phyloP scores from a whole-genome alignment of 2,797 vertebrate genomes.

The Ctenopoma kingsleyae region DNA sequence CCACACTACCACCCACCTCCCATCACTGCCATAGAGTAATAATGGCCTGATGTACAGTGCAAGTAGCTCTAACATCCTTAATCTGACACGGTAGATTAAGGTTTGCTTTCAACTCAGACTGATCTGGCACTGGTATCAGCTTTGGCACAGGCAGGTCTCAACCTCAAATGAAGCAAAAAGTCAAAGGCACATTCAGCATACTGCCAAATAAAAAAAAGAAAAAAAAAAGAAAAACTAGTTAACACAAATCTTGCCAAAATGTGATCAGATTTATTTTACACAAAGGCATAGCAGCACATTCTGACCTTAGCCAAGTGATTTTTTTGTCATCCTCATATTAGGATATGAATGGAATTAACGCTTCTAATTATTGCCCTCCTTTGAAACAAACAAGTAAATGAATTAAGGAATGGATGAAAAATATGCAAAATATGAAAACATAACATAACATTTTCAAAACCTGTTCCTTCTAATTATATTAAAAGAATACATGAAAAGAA shows the following conservation, averaged over 20 bases:
- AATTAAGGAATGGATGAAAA: neutral
- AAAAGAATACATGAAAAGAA: neutral
- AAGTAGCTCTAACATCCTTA: constrained; percentile 54
- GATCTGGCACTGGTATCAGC: constrained; percentile 45
- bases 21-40: constrained; percentile 47
- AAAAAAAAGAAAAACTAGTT: constrained; percentile 23
- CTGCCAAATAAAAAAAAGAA: constrained; percentile 31
- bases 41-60: constrained; percentile 49
- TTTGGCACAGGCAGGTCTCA: constrained; percentile 44
- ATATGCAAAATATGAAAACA: neutral
- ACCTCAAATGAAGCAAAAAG: constrained; percentile 55
- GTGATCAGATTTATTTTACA: constrained; percentile 45
- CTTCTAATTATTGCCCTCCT: neutral
- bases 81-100: constrained; percentile 57
- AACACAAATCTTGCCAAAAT: constrained; percentile 42
- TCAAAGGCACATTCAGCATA: constrained; percentile 38
- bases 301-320: constrained; percentile 25
- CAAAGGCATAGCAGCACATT: constrained; percentile 28
- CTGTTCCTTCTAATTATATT: neutral
- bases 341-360: no score
- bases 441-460: neutral
- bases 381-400: constrained; percentile 1
- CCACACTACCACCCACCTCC: constrained; percentile 17
- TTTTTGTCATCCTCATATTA: constrained; percentile 23
- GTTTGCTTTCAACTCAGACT: constrained; percentile 39